A percentile compares a stretch with the other conserved stretches of the same genome.
These are phyloP conservation scores for Tympanuchus pallidicinctus DNA, from an alignment of 2,113 vertebrate species.

Conservation along the genomic window DNA sequence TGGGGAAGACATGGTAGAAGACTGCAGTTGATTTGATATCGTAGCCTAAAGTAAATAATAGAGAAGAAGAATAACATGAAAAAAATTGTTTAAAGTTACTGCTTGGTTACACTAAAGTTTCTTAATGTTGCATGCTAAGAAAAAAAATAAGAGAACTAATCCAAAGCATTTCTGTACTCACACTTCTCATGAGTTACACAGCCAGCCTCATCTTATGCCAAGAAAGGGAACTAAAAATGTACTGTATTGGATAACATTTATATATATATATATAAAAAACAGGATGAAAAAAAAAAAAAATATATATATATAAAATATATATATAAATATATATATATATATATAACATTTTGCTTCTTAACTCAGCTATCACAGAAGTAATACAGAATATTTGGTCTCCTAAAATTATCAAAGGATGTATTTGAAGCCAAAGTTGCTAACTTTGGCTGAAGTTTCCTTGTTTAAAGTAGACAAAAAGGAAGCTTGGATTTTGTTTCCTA, in stretches of 20 bases:
- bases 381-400: neutral
- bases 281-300: too few relatives aligned
- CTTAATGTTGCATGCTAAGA: neutral
- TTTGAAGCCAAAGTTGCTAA: neutral
- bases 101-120: neutral
- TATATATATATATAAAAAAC: too few relatives aligned
- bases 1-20: neutral
- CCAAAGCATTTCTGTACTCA: neutral
- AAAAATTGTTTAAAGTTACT: neutral
- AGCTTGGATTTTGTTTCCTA: neutral
- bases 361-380: neutral
- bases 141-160: neutral
- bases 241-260: neutral
- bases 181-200: rapidly evolving
- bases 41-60: neutral
- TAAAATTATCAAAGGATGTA: neutral
- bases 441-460: neutral
- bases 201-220: neutral
- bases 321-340: too few relatives aligned
- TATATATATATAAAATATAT: too few relatives aligned
- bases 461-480: neutral
- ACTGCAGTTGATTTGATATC: neutral
- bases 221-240: neutral
- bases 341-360: neutral
- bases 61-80: neutral